Evolutionary conservation across 2,888 invertebrate genomes (phyloP).

Genomic region (Tillus elongatus): DNA sequence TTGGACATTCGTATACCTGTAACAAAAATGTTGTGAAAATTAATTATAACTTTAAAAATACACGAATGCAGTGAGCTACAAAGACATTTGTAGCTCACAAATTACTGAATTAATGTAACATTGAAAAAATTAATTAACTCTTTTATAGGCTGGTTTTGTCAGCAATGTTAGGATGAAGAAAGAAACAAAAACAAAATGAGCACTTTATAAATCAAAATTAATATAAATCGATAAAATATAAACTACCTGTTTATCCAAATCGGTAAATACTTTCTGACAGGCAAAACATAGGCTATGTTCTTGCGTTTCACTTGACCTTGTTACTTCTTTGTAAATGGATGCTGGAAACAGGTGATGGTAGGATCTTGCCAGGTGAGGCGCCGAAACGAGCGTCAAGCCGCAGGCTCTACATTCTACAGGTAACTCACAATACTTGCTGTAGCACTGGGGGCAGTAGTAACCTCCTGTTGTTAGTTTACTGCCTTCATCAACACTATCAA

Average conservation of each 20-base stretch:
- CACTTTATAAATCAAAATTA: neutral
- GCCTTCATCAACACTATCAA: slow-evolving; percentile 63
- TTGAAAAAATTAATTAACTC: too few relatives aligned
- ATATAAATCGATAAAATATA: neutral
- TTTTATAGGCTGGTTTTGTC: too few relatives aligned
- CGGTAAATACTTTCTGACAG: slow-evolving; percentile 61
- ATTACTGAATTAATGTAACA: too few relatives aligned
- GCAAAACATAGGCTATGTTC: slow-evolving; percentile 55
- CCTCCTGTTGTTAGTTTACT: slow-evolving; percentile 65
- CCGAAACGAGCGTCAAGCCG: slow-evolving; percentile 91
- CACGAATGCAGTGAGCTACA: too few relatives aligned
- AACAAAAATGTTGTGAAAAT: slow-evolving; percentile 27
- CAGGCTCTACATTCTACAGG: slow-evolving; percentile 96
- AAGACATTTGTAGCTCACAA: too few relatives aligned
- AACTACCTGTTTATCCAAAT: slow-evolving; percentile 64
- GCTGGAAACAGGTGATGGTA: slow-evolving; percentile 97
- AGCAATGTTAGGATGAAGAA: too few relatives aligned
- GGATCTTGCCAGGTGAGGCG: slow-evolving; percentile 94
- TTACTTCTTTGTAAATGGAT: slow-evolving; percentile 68
- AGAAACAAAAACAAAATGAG: too few relatives aligned
- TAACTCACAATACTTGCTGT: slow-evolving; percentile 94
- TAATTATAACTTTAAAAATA: too few relatives aligned
- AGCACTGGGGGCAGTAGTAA: slow-evolving; percentile 90
- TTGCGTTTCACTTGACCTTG: slow-evolving; percentile 49
- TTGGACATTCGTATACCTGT: slow-evolving; percentile 72